Evolutionary conservation across 2,888 invertebrate species (phyloP).

Genomic region (Dascillus cervinus): DNA sequence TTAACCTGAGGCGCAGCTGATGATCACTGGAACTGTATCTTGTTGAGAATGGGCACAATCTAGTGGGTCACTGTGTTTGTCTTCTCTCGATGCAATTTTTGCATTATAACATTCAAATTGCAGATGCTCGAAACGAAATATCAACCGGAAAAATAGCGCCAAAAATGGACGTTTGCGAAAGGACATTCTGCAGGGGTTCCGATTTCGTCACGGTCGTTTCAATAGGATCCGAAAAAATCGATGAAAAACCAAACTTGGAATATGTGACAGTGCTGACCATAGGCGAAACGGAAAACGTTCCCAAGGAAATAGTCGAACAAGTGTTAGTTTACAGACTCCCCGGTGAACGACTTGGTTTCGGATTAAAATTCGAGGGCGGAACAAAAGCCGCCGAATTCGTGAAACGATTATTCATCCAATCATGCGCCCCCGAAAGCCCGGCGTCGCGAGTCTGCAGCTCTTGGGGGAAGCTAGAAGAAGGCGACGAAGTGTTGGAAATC

Average conservation of each 20-base stretch:
- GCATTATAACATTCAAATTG: too few species aligned
- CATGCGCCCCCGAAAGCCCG: constrained; percentile 80
- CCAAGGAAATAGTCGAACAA: constrained; percentile 54
- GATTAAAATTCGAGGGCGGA: constrained; percentile 87
- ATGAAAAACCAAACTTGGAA: constrained; percentile 29
- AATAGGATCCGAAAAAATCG: constrained; percentile 42
- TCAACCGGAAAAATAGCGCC: too few species aligned
- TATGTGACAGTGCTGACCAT: constrained; percentile 57
- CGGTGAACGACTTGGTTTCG: constrained; percentile 85
- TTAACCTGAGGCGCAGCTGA: too few species aligned
- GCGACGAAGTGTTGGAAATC: constrained; percentile 84
- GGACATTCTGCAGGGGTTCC: too few species aligned
- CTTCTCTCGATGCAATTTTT: too few species aligned
- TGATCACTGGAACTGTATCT: too few species aligned
- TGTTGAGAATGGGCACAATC: too few species aligned
- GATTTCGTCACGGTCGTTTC: constrained; percentile 57
- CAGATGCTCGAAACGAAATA: too few species aligned
- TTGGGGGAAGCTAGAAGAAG: constrained; percentile 78
- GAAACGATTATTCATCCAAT: constrained; percentile 76
- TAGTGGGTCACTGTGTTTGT: too few species aligned
- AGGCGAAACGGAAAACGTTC: constrained; percentile 38
- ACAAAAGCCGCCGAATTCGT: constrained; percentile 75
- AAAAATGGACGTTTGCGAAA: too few species aligned
- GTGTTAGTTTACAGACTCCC: constrained; percentile 78
- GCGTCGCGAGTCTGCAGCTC: constrained; percentile 75